phyloP scores from a whole-genome alignment of 1,140 invertebrate genomes.

The Physella acuta region DNA sequence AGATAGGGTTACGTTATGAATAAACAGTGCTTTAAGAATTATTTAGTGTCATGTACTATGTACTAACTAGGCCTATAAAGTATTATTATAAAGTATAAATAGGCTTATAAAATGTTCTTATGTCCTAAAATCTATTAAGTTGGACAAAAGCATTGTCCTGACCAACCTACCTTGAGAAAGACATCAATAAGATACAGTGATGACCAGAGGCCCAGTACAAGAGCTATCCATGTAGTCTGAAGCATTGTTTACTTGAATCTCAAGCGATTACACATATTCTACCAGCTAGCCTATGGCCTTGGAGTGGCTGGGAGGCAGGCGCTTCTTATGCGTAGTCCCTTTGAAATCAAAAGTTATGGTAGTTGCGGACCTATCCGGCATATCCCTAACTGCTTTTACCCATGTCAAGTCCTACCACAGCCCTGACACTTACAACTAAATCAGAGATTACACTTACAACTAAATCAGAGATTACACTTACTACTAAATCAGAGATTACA shows the following conservation, averaged over 20 bases:
- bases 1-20: no score
- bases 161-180: slow-evolving; percentile 60
- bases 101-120: no score
- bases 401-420: neutral
- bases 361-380: neutral
- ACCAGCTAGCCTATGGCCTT: neutral
- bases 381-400: neutral
- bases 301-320: neutral
- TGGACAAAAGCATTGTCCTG: no score
- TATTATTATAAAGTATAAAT: no score
- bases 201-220: slow-evolving; percentile 55
- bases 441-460: no score
- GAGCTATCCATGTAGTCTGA: slow-evolving; percentile 51
- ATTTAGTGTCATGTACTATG: no score
- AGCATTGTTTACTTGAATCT: slow-evolving; percentile 45
- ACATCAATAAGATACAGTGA: slow-evolving; percentile 56
- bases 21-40: no score
- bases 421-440: no score
- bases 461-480: no score
- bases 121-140: no score
- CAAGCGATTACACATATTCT: neutral
- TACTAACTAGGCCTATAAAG: no score
- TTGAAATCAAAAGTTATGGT: neutral
- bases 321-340: neutral
- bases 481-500: no score